Base-by-base conservation (phyloP, 2,888 invertebrate genomes). In the Drosophila nr. perissopoda region DNA sequence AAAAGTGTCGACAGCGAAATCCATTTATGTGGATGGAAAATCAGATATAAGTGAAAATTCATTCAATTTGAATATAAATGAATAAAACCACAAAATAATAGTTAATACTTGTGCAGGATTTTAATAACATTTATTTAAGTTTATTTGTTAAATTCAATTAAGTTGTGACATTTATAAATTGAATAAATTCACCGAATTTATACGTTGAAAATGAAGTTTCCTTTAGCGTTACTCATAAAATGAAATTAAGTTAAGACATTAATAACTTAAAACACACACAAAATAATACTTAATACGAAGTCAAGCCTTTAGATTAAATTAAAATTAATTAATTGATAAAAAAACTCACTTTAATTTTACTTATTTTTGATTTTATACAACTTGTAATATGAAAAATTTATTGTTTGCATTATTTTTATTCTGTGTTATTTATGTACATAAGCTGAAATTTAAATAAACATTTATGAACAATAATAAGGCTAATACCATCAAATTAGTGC, bases 1-100 rank as follows among this genome's bases (percentile, higher is more conserved):
- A 69, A 68, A 68, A 63, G 16, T 29, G 27, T 34, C 21, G 54
- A 11, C 29, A 34, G n/a, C 29, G 1, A 34, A 27, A 27, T 29
- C 25, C 21, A 38, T 21, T 38, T 42, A 31, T 21, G 21, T 31
- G 2, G 5, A 16, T 31, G 21, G 25, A 18, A n/a, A 57, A 31
- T 6, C 40, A 31, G n/a, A 4, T 10, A 16, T 16, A 10, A 29
- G 1, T 16, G 31, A 10, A 25, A 4, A 34, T 49, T 16, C 5
- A 18, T 36, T 54, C 34, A 16, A 56, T 29, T 38, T 10, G 31
- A 31, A 31, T 31, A 3, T 3, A 31, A 21, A 2, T 45, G 13
- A 21, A 45, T 45, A 45, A 21, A 45, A 21, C 13, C 21, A 45
- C 21, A 8, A 16, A 45, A 21, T 8, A 8, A 16, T 21, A 2